Evolutionary conservation across 2,888 invertebrate genomes (phyloP).

Genomic region (Heliconius charithonia): DNA sequence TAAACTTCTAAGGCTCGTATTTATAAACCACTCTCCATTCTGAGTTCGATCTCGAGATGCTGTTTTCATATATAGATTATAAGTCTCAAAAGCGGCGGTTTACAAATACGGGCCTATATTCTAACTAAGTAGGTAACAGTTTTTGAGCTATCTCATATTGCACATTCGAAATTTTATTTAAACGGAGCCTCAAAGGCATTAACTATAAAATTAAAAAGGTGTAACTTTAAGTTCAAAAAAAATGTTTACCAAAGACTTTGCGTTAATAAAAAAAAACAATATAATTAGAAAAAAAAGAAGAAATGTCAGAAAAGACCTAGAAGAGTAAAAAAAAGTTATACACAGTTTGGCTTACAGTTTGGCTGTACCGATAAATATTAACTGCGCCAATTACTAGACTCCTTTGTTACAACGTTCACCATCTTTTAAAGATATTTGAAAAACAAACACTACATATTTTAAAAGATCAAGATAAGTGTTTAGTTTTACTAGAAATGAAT

Average conservation of each 20-base stretch:
- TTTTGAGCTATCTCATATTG: conserved; percentile 71
- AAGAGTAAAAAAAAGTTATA: background rate
- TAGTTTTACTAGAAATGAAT: background rate
- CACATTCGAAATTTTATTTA: conserved; percentile 54
- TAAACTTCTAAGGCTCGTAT: conserved; percentile 44
- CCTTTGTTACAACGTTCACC: background rate
- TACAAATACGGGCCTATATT: background rate
- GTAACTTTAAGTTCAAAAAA: background rate
- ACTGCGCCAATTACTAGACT: background rate
- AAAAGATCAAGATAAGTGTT: background rate
- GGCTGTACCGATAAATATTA: background rate
- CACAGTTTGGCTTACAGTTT: too few species aligned
- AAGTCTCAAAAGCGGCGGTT: too few species aligned
- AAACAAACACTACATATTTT: background rate
- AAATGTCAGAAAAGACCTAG: background rate
- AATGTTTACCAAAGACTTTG: background rate
- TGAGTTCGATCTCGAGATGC: too few species aligned
- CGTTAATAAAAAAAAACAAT: background rate
- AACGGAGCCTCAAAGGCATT: conserved; percentile 1
- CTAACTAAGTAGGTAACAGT: conserved; percentile 68
- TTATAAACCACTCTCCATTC: too few species aligned
- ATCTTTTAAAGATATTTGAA: background rate
- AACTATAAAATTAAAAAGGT: conserved; percentile 3
- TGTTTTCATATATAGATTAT: too few species aligned
- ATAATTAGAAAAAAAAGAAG: background rate